Evolutionary conservation across 2,113 vertebrate genomes (phyloP), one percentile per base, ranked within the genome.

Genomic region (Morone saxatilis): DNA sequence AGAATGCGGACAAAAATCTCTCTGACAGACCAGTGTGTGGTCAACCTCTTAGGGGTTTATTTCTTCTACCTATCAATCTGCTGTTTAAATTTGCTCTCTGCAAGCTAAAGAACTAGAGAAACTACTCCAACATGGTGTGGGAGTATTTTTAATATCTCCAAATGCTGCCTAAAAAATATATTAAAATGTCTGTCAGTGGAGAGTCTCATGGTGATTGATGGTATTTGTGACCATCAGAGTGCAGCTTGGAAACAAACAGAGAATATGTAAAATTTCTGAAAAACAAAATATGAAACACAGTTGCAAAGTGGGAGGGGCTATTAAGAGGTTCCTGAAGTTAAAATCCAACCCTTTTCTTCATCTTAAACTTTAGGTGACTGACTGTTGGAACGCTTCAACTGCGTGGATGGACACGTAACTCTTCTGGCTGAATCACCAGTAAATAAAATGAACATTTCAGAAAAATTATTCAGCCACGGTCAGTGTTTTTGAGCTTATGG

Each of bases 171-270:
- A 61, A n/a, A 61, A n/a, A 57, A 40, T 48, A 50, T 25, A 66
- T 73, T 50, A 57, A 65, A 73, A 50, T 57, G 43, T 80, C 69
- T 72, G 51, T 81, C 61, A 41, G 17, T 38, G 12, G 8, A 57
- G 12, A 63, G 43, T 59, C 51, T 66, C 14, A 6, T 66, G 61
- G 45, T 67, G 17, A 65, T 38, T 22, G 40, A 57, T 72, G 69
- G 48, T 70, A 43, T 36, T 54, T 45, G 16, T n/a, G 10, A 10
- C 47, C 60, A 41, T 17, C 47, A 43, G 10, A n/a, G 4, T 31
- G 16, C 51, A 22, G 51, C 43, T 17, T 16, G 13, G 51, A 20
- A 56, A 9, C 38, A 71, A 43, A 38, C 31, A n/a, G 16, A 38
- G 16, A 51, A 53, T 41, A 69, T 69, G 59, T 12, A 48, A 11